Evolutionary conservation across 92 coral and sea anemone species (phyloP), one percentile per base, ranked within the genome.

Genomic region (Palythoa heliodiscus): DNA sequence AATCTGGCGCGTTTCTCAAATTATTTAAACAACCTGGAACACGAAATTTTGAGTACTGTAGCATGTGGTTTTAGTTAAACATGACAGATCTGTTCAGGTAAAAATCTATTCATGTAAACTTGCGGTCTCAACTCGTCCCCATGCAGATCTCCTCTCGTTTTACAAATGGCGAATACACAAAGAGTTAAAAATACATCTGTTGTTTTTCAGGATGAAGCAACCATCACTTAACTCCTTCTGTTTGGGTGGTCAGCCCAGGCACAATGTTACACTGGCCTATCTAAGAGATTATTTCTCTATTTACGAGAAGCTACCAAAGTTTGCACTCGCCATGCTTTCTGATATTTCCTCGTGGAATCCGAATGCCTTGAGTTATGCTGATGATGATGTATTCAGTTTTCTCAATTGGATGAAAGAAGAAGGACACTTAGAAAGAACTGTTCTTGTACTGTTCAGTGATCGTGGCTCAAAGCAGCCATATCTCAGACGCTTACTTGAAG

Each of bases 341-440:
- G 98, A 94, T 66, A 86, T 92, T 11, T 86, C 93, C 11, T 93
- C 94, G 39, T 91, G 92, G 94, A 91, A 91, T 57, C 73, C 82
- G 6, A 91, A 91, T 75, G 92, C 85, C 14, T 66, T 91, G 54
- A 67, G 94, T 23, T 91, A 91, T 55, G 70, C 81, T 52, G 94
- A 91, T 83, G 70, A 88, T 23, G 98, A 94, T 29, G 74, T 94
- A 13, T 84, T 84, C 23, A 72, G 83, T 8, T 94, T 94, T 70
- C 85, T 92, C 55, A 91, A 83, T 15, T 87, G 91, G 90, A 82
- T 94, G 87, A 92, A 94, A 82, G 39, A 77, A 37, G 84, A 88
- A 82, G 90, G 93, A 25, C 92, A 92, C 71, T 84, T 92, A 24
- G 93, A 92, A 47, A 85, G 92, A 20, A 94, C 98, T 13, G 88